Base-by-base conservation (phyloP, 2,888 invertebrate genomes). In the Conistra vaccinii region DNA sequence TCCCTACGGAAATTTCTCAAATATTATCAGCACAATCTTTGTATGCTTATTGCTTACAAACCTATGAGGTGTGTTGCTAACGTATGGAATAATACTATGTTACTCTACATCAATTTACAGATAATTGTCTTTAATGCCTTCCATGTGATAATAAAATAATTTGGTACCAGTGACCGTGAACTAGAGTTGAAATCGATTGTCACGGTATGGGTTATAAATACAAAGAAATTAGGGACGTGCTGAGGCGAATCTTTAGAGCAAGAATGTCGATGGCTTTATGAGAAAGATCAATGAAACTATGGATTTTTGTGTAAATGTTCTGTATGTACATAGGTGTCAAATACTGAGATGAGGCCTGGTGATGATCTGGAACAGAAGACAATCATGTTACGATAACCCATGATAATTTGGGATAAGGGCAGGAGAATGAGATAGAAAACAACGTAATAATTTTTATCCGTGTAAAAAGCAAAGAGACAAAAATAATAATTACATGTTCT, bases 1-100 rank as follows among this genome's bases (percentile, higher is more conserved):
- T 35, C 32, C 23, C 69, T 62, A 76, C 17, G 82, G 84, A 75
- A 78, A 69, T 76, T 78, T 81, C 58, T 74, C 23, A 29, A 65
- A 77, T n/a, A 73, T 68, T 85, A 85, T 85, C 83, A 78, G 71
- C 14, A 61, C 48, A 26, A 51, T 75, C 68, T 84, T 77, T 80
- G 58, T 80, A n/a, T 57, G 63, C 35, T 73, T 42, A 4, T 35
- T 3, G 35, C 42, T 39, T 68, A 72, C 45, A 45, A 35, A 70
- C 55, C n/a, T 45, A 57, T 48, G 71, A 39, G 29, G 51, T 73
- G 53, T 76, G 42, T 67, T 53, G 26, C 12, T 48, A 70, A 60
- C 35, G 12, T 67, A 66, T 55, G 48, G 65, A 69, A 75, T 66
- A 71, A 55, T 61, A 53, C 69, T 62, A 48, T 42, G 55, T 55